Evolutionary conservation across 2,797 vertebrate species (phyloP).

Genomic region (Paguma larvata): DNA sequence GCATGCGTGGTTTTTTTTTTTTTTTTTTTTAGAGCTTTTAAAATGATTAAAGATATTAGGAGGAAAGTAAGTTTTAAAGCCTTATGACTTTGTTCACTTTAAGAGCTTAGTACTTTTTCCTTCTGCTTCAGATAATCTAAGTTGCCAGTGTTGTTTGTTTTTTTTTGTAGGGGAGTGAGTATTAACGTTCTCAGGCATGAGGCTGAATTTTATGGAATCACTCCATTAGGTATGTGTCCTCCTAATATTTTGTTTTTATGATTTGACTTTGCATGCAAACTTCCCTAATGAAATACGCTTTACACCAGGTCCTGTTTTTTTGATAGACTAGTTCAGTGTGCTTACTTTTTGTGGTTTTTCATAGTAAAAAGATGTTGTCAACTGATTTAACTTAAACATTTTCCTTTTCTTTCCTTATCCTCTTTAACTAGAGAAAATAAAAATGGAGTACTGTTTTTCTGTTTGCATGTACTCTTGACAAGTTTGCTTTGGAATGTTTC

Average conservation of each 20-base stretch:
- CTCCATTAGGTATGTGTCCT: conserved; percentile 94
- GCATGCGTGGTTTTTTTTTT: background rate
- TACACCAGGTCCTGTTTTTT: background rate
- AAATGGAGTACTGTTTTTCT: conserved; percentile 13
- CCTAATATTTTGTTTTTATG: background rate
- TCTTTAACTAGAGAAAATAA: conserved; percentile 43
- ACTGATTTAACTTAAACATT: background rate
- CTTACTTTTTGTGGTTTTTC: conserved; percentile 34
- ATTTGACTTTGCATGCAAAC: background rate
- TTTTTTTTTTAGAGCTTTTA: background rate
- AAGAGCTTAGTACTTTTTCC: background rate
- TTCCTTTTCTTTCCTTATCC: conserved; percentile 36
- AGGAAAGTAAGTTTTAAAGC: conserved; percentile 13
- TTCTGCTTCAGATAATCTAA: background rate
- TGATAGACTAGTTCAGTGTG: background rate
- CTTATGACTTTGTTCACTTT: background rate
- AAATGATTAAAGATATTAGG: background rate
- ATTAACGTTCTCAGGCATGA: conserved; percentile 97
- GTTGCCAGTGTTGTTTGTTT: background rate
- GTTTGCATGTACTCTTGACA: conserved; percentile 63
- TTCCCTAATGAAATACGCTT: background rate
- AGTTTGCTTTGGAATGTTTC: conserved; percentile 62
- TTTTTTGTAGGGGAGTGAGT: conserved; percentile 94
- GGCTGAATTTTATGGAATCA: conserved; percentile 99
- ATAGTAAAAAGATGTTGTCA: background rate